Percentiles rank a stretch among this genome's conserved stretches.
Conservation (phyloP, 2,797 vertebrate species). For the Tokudaia muenninki region DNA sequence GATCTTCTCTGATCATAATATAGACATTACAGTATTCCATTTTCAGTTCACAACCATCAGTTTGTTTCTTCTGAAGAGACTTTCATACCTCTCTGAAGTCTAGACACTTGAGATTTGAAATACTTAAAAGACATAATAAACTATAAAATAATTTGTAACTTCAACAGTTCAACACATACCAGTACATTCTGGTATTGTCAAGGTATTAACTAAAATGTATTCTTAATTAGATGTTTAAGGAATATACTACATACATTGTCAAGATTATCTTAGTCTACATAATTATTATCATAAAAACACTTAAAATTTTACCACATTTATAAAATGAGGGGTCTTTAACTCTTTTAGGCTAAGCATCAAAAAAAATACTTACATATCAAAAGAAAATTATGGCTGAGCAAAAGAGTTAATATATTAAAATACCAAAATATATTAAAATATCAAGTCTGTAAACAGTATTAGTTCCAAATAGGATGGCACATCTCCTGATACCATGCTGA, state of each 20-base stretch:
- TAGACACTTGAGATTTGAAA: background rate
- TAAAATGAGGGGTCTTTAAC: background rate
- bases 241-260: background rate
- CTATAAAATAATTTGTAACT: background rate
- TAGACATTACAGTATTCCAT: background rate
- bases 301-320: slow-evolving; percentile 45
- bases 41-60: background rate
- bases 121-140: background rate
- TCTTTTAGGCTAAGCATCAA: slow-evolving; percentile 2
- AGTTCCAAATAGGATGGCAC: slow-evolving; percentile 27
- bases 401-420: slow-evolving; percentile 25
- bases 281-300: slow-evolving; percentile 42
- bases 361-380: slow-evolving; percentile 4
- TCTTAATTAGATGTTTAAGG: slow-evolving; percentile 51
- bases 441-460: slow-evolving; percentile 38
- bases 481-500: slow-evolving; percentile 26
- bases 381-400: slow-evolving; percentile 56
- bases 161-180: background rate
- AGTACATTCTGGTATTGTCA: background rate
- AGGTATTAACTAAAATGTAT: slow-evolving; percentile 11
- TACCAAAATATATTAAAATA: background rate
- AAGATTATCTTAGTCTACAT: slow-evolving; percentile 25
- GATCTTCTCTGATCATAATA: background rate
- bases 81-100: background rate
- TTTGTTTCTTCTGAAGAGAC: background rate